Evolutionary conservation across 2,113 vertebrate species (phyloP).

Genomic region (Cacatua alba): DNA sequence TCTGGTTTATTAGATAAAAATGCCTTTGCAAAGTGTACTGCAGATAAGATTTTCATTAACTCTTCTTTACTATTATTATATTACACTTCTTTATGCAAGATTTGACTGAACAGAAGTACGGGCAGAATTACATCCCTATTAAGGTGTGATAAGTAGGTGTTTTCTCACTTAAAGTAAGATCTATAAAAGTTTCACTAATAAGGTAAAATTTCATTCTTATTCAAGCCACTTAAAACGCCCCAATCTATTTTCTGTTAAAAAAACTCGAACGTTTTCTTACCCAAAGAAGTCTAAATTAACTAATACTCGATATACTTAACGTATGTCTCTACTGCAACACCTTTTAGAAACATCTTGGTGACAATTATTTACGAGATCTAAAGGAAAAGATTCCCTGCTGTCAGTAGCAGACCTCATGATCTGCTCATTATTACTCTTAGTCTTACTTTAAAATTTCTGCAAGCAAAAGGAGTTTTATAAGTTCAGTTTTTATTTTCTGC

Average conservation of each 20-base stretch:
- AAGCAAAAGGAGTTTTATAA: constrained; percentile 9
- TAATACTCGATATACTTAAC: background rate
- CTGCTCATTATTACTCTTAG: background rate
- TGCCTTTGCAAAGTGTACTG: background rate
- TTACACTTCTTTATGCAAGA: background rate
- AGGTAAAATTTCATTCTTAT: background rate
- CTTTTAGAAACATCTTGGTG: background rate
- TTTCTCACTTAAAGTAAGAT: background rate
- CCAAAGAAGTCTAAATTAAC: background rate
- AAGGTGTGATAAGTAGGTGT: background rate
- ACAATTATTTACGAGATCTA: background rate
- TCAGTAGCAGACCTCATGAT: background rate
- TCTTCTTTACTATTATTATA: background rate
- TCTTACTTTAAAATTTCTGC: constrained; percentile 21
- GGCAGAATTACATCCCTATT: background rate
- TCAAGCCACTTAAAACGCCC: background rate
- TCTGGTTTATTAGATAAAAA: background rate
- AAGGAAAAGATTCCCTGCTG: background rate
- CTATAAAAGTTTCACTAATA: background rate
- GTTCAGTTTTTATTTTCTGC: constrained; percentile 46
- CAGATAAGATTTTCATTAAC: background rate
- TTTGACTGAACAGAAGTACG: background rate
- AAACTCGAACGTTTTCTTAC: background rate
- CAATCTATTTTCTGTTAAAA: background rate
- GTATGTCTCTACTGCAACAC: background rate